phyloP scores from a whole-genome alignment of 2,797 vertebrate species.

The Spinibarbus caldwelli region DNA sequence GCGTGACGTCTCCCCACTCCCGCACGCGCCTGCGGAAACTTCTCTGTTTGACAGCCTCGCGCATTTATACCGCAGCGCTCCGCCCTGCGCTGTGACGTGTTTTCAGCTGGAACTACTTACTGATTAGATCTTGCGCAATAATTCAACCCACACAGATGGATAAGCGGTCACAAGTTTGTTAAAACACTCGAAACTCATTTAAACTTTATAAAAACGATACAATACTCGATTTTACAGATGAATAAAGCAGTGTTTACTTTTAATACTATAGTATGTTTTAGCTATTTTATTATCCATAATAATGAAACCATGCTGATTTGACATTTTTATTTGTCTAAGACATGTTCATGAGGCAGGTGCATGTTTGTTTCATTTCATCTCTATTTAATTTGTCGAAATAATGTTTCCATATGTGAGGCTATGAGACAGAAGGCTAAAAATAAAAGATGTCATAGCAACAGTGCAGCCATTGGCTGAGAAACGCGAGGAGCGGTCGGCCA shows the following conservation, averaged over 20 bases:
- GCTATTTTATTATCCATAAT: not conserved
- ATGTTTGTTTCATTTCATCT: not conserved
- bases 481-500: no score
- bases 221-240: not conserved
- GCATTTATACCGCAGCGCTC: conserved; percentile 86
- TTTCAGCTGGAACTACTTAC: conserved; percentile 75
- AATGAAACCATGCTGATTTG: not conserved
- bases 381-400: conserved; percentile 64
- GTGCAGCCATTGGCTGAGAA: conserved; percentile 82
- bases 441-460: conserved; percentile 93
- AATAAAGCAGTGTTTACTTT: not conserved
- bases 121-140: conserved; percentile 37
- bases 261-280: not conserved
- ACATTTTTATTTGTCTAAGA: not conserved
- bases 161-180: not conserved
- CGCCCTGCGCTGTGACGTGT: conserved; percentile 68
- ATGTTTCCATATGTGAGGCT: conserved; percentile 66
- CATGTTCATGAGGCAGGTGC: not conserved
- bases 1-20: not conserved
- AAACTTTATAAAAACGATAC: not conserved
- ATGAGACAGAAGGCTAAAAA: conserved; percentile 87
- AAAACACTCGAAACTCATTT: not conserved
- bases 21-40: conserved; percentile 86
- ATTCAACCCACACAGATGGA: not conserved
- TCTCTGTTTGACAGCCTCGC: conserved; percentile 95